Evolutionary conservation across 2,797 vertebrate genomes (phyloP).

Genomic region (Mallotus villosus): DNA sequence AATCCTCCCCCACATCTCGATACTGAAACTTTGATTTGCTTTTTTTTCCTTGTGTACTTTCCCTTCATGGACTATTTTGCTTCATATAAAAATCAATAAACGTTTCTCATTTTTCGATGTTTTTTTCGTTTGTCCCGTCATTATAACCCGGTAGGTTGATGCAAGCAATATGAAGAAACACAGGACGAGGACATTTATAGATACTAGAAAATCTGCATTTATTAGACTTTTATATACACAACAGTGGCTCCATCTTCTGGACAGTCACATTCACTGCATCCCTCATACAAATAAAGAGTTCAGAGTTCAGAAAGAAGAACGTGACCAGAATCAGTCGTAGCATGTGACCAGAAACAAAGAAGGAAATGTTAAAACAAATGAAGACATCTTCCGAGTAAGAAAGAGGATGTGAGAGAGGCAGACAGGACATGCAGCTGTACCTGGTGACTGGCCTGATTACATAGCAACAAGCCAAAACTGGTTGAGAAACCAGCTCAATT

Average conservation of each 20-base stretch:
- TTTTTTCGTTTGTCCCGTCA: background rate
- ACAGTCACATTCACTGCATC: conserved; percentile 54
- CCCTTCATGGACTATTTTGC: conserved; percentile 56
- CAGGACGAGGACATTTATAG: background rate
- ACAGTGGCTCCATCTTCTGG: conserved; percentile 65
- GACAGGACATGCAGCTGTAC: conserved; percentile 48
- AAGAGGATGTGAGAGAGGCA: conserved; percentile 9
- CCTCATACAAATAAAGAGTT: conserved; percentile 48
- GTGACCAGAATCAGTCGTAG: conserved; percentile 34
- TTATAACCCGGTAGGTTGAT: background rate
- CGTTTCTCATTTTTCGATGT: conserved; percentile 53
- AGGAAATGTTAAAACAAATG: conserved; percentile 22
- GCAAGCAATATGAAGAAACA: background rate
- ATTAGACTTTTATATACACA: conserved; percentile 71
- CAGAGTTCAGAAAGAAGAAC: conserved; percentile 57
- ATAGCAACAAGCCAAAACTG: conserved; percentile 30
- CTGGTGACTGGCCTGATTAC: conserved; percentile 45
- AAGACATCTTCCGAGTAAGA: conserved; percentile 36
- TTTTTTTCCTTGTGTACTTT: conserved; percentile 50
- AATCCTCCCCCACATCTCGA: conserved; percentile 46
- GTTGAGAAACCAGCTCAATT: conserved; percentile 13
- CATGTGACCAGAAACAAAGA: conserved; percentile 16
- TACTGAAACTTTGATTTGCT: conserved; percentile 62
- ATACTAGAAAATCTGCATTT: conserved; percentile 70
- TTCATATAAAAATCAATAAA: conserved; percentile 74